Conservation (phyloP, 2,797 vertebrate genomes). For the Spinus olivaceus region DNA sequence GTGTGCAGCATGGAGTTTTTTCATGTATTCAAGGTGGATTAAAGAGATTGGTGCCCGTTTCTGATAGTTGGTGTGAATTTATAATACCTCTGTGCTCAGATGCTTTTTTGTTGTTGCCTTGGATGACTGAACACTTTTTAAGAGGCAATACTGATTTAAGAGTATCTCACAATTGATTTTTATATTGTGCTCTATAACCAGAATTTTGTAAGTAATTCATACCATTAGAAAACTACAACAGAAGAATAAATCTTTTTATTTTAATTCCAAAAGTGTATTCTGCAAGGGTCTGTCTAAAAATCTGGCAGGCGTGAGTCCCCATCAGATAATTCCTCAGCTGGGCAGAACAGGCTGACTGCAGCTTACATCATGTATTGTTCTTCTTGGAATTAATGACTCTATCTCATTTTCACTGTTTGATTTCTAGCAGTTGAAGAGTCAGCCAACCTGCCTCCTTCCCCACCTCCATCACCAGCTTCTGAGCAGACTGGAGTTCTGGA, state of each 20-base stretch:
- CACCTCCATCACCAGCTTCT: conserved; percentile 94
- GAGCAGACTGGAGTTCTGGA: conserved; percentile 89
- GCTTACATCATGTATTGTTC: not conserved
- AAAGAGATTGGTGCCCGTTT: not conserved
- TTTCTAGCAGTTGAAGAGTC: conserved; percentile 85
- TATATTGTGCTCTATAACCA: not conserved
- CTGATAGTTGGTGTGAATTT: not conserved
- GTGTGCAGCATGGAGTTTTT: not conserved
- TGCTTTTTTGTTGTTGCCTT: not conserved
- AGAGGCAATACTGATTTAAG: not conserved
- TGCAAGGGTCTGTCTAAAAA: not conserved
- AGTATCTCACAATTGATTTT: not conserved
- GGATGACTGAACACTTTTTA: not conserved
- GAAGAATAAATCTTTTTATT: not conserved
- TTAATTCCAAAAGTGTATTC: not conserved
- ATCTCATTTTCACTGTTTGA: conserved; percentile 55
- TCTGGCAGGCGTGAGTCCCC: not conserved
- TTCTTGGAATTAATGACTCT: conserved; percentile 45
- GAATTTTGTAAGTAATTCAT: not conserved
- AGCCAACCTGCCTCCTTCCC: conserved; percentile 95
- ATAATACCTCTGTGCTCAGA: not conserved
- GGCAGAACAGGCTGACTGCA: not conserved
- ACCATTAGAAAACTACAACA: not conserved
- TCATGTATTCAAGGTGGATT: not conserved
- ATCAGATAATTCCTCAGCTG: not conserved